Conservation (phyloP, 2,888 invertebrate genomes). For the Sturmia bella region DNA sequence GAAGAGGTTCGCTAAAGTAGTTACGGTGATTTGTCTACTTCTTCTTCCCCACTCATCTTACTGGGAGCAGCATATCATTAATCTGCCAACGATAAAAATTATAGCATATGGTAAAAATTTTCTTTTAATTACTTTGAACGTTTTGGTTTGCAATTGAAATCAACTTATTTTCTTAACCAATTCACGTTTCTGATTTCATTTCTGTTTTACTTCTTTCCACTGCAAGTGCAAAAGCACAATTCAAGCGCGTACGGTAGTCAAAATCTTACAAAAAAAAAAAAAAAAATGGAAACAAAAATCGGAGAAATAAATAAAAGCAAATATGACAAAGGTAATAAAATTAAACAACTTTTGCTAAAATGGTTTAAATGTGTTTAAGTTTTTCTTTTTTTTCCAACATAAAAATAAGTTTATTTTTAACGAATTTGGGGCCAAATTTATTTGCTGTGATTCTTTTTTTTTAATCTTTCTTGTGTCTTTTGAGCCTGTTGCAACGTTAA, state of each 20-base stretch:
- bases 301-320: slow-evolving; percentile 35
- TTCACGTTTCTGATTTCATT: slow-evolving; percentile 5
- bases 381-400: slow-evolving; percentile 11
- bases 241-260: slow-evolving; percentile 55
- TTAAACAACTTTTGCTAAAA: slow-evolving; percentile 59
- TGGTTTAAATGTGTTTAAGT: slow-evolving; percentile 55
- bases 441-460: slow-evolving; percentile 14
- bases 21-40: no score
- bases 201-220: background rate
- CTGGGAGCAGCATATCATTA: no score
- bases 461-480: slow-evolving; percentile 35
- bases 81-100: no score
- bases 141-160: background rate
- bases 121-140: no score
- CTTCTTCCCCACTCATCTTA: no score
- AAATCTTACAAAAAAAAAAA: slow-evolving; percentile 35
- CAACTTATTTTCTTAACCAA: slow-evolving; percentile 15
- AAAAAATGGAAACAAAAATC: slow-evolving; percentile 36
- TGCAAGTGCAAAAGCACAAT: background rate
- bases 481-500: slow-evolving; percentile 21
- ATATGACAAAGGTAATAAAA: slow-evolving; percentile 51
- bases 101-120: no score
- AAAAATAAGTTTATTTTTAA: slow-evolving; percentile 29
- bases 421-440: slow-evolving; percentile 24
- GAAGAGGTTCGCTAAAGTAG: no score